A percentile compares a stretch with the other conserved stretches of the same genome.
Evolutionary conservation across 2,888 invertebrate genomes (phyloP).

Genomic region (Meiosimyza platycephala): DNA sequence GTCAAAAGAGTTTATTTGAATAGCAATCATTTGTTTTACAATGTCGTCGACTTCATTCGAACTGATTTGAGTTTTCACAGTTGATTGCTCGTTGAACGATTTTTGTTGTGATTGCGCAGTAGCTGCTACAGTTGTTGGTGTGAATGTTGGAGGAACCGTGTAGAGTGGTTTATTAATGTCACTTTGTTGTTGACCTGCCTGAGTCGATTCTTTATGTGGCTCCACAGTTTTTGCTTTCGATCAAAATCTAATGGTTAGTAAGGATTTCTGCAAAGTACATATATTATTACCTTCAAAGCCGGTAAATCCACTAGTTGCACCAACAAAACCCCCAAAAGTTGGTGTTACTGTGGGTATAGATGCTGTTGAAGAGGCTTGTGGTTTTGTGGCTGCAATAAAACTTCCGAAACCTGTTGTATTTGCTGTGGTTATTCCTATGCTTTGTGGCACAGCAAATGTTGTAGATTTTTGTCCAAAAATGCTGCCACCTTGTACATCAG

Average conservation of each 20-base stretch:
- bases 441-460: slow-evolving; percentile 39
- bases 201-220: not conserved
- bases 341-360: slow-evolving; percentile 26
- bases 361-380: slow-evolving; percentile 3
- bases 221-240: slow-evolving; percentile 16
- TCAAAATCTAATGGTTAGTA: not conserved
- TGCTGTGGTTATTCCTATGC: slow-evolving; percentile 38
- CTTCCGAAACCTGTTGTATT: slow-evolving; percentile 29
- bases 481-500: slow-evolving; percentile 14
- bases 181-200: slow-evolving; percentile 14
- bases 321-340: slow-evolving; percentile 40
- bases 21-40: slow-evolving; percentile 73
- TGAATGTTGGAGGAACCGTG: slow-evolving; percentile 58
- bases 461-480: slow-evolving; percentile 19
- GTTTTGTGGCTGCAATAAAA: not conserved
- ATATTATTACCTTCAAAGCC: not conserved
- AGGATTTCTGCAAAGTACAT: not conserved
- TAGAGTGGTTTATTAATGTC: slow-evolving; percentile 56
- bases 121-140: slow-evolving; percentile 46
- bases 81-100: not conserved
- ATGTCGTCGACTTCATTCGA: slow-evolving; percentile 59
- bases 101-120: slow-evolving; percentile 33
- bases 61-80: slow-evolving; percentile 38
- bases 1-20: slow-evolving; percentile 76
- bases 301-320: slow-evolving; percentile 31